A percentile compares a stretch with the other conserved stretches of the same genome.
Conservation (phyloP, 2,113 vertebrate species). For the Pollimyrus isidori region DNA sequence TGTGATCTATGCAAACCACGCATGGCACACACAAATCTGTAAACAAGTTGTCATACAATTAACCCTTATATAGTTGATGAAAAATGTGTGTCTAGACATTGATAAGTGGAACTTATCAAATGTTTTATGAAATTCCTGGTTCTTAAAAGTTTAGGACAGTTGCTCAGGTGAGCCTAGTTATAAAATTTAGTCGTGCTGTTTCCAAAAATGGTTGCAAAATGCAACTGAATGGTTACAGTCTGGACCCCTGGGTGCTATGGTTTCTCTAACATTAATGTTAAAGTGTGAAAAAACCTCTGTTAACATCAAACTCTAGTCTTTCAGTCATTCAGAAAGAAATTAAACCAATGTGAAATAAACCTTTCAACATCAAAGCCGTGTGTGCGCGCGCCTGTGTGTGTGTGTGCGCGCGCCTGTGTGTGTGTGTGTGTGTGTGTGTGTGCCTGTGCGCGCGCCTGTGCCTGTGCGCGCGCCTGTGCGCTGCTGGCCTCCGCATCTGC, state of each 20-base stretch:
- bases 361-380: neutral
- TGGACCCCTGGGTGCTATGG: neutral
- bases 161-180: neutral
- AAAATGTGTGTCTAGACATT: neutral
- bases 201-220: neutral
- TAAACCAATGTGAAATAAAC: neutral
- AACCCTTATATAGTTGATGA: neutral
- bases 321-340: neutral
- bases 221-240: neutral
- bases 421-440: neutral
- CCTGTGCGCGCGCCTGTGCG: too few relatives aligned
- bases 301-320: neutral
- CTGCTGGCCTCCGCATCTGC: neutral
- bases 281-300: neutral
- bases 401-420: neutral
- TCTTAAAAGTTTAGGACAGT: neutral
- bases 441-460: too few relatives aligned
- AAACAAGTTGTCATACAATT: neutral
- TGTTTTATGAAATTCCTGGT: neutral
- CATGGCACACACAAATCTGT: too few relatives aligned
- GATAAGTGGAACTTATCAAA: neutral
- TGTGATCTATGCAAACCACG: too few relatives aligned
- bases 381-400: neutral
- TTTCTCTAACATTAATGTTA: neutral
- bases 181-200: neutral